Conservation (phyloP, 2,113 vertebrate species). For the Myxocyprinus asiaticus region DNA sequence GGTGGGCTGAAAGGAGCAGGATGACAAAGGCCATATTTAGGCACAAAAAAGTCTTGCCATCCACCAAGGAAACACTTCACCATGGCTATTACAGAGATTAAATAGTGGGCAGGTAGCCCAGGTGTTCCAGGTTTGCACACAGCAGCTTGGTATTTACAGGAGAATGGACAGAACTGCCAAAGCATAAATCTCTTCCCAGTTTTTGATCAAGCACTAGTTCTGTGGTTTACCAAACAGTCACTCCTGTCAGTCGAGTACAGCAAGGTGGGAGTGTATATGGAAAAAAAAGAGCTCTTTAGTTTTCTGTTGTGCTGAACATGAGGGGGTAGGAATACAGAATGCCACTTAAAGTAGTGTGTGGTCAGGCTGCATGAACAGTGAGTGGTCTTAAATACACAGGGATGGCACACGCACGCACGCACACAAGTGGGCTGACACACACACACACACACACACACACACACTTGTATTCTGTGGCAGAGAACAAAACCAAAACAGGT, state of each 20-base stretch:
- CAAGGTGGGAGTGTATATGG: constrained; percentile 9
- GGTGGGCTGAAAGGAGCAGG: too few species aligned
- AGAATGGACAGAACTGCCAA: background rate
- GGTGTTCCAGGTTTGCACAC: background rate
- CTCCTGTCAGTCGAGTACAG: constrained; percentile 4
- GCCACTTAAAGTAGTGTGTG: constrained; percentile 10
- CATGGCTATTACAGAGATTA: background rate
- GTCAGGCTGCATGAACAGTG: background rate
- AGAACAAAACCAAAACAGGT: too few species aligned
- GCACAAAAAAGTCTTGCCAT: too few species aligned
- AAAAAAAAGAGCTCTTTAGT: background rate
- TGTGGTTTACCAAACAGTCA: constrained; percentile 42
- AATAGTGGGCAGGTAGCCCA: background rate
- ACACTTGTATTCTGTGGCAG: too few species aligned
- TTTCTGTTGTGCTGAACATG: constrained; percentile 20
- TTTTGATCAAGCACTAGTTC: constrained; percentile 34
- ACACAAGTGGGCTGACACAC: background rate
- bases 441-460: too few species aligned
- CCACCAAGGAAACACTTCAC: too few species aligned
- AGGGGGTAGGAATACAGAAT: constrained; percentile 27
- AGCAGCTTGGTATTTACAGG: background rate
- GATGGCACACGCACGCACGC: background rate
- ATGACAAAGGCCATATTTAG: too few species aligned
- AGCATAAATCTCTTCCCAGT: background rate
- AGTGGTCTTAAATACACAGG: constrained; percentile 14